phyloP scores from a whole-genome alignment of 2,888 invertebrate species.

The Drosophila paranaensis region DNA sequence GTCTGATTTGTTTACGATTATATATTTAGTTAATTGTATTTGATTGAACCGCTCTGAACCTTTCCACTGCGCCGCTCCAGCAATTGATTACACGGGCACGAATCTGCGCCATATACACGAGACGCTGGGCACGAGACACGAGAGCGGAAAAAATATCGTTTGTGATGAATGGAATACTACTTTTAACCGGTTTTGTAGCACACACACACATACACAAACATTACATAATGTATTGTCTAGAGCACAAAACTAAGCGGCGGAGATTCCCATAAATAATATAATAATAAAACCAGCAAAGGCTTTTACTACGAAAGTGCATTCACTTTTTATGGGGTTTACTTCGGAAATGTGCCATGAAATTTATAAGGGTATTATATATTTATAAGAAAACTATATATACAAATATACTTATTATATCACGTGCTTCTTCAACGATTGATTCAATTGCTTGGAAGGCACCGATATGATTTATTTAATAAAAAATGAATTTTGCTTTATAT shows the following conservation, averaged over 20 bases:
- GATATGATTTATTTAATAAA: background rate
- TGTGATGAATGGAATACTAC: conserved; percentile 43
- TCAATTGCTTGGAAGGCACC: background rate
- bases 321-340: conserved; percentile 5
- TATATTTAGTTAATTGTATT: conserved; percentile 32
- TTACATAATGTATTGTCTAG: conserved; percentile 6
- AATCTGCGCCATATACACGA: conserved; percentile 50
- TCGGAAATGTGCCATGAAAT: background rate
- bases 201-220: background rate
- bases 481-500: background rate
- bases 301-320: conserved; percentile 8
- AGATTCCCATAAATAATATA: conserved; percentile 25
- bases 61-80: conserved; percentile 24
- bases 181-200: conserved; percentile 31
- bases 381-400: background rate
- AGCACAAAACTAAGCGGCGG: background rate
- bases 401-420: background rate
- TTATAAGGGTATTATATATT: background rate
- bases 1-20: conserved; percentile 36
- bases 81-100: conserved; percentile 43
- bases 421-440: background rate
- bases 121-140: conserved; percentile 31
- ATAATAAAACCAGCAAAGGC: background rate
- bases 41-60: conserved; percentile 31
- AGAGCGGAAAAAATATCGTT: conserved; percentile 22